phyloP scores from a whole-genome alignment of 2,888 invertebrate genomes.

The Conus canariensis region DNA sequence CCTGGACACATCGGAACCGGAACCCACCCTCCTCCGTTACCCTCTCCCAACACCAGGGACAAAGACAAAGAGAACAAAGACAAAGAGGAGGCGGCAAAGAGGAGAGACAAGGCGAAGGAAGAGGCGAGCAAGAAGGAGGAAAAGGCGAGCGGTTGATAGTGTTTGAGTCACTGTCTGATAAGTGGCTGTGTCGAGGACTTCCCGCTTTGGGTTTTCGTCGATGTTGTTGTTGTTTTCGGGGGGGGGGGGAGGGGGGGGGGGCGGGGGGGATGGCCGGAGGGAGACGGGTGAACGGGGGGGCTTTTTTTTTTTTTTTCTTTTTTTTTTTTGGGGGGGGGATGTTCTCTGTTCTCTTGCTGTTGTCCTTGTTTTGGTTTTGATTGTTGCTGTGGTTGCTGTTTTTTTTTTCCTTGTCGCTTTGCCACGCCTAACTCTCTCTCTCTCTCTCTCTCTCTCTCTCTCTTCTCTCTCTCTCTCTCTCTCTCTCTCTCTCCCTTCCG shows the following conservation, averaged over 20 bases:
- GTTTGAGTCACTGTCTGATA: no score
- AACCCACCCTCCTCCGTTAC: not conserved
- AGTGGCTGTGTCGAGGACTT: no score
- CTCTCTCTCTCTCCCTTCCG: not conserved
- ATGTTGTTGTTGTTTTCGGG: no score
- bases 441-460: slow-evolving; percentile 2
- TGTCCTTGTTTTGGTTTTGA: no score
- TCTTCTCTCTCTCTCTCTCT: not conserved
- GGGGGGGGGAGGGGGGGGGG: no score
- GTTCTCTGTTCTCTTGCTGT: no score
- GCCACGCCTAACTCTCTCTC: not conserved
- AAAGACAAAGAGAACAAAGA: slow-evolving; percentile 37
- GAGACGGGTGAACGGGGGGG: no score
- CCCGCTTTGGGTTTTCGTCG: no score
- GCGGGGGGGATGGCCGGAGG: no score
- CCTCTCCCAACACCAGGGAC: slow-evolving; percentile 28
- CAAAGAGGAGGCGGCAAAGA: not conserved
- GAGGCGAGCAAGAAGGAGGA: slow-evolving; percentile 11
- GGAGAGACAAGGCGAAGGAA: slow-evolving; percentile 14
- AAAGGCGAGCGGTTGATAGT: not conserved
- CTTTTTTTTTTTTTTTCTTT: no score
- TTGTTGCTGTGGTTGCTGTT: no score
- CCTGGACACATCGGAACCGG: not conserved
- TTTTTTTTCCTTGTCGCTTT: not conserved
- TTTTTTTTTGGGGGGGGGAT: no score